These are phyloP conservation scores for Peromyscus maniculatus DNA, from an alignment of 2,113 vertebrate species.

Conservation along the genomic window DNA sequence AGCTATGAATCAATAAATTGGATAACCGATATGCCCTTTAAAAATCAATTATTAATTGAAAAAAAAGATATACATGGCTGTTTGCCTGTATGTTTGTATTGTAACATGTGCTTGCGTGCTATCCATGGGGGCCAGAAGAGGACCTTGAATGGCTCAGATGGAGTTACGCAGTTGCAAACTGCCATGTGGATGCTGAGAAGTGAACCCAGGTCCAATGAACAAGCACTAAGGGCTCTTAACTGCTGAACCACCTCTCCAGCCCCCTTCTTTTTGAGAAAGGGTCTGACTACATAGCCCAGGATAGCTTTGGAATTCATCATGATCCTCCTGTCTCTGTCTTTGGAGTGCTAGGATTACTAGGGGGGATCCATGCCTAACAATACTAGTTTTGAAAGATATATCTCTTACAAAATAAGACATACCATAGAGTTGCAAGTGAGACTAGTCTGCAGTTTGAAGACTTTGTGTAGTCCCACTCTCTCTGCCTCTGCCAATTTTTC, in stretches of 20 bases:
- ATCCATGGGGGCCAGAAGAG: neutral
- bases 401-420: slow-evolving; percentile 66
- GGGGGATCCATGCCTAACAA: neutral
- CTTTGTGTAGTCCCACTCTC: slow-evolving; percentile 94
- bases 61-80: neutral
- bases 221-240: neutral
- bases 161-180: neutral
- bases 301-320: neutral
- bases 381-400: neutral
- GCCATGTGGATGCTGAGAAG: neutral
- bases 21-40: slow-evolving; percentile 12
- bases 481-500: slow-evolving; percentile 93
- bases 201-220: too few relatives aligned
- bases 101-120: neutral
- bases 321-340: neutral
- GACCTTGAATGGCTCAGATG: neutral
- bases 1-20: neutral
- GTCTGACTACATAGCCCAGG: neutral
- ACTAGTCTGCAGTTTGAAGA: slow-evolving; percentile 96
- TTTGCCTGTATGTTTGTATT: neutral
- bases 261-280: neutral
- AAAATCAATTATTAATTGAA: neutral
- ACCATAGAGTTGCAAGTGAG: slow-evolving; percentile 99
- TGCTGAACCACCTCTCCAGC: neutral
- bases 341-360: neutral